Evolutionary conservation across 2,888 invertebrate species (phyloP).

Genomic region (Himalopsyche kuldschensis): DNA sequence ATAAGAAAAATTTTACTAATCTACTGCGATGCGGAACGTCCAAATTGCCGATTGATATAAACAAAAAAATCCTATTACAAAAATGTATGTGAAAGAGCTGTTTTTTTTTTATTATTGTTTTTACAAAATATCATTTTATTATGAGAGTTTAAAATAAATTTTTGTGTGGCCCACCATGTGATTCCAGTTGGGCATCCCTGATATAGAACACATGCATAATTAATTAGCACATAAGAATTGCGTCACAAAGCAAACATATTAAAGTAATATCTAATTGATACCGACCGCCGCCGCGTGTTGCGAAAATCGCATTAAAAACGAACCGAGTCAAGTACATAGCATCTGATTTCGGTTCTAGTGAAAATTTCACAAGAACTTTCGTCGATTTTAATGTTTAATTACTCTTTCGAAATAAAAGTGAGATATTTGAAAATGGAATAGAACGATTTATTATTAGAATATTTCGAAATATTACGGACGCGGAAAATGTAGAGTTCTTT

Average conservation of each 20-base stretch:
- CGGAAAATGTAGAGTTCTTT: not conserved
- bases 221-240: no score
- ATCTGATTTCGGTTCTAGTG: not conserved
- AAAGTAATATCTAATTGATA: not conserved
- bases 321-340: not conserved
- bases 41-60: no score
- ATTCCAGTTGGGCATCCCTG: no score
- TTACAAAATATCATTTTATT: no score
- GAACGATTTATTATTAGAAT: not conserved
- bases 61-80: no score
- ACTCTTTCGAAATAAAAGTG: not conserved
- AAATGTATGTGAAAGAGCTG: no score
- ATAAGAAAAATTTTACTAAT: no score
- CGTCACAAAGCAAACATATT: not conserved
- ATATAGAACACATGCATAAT: no score
- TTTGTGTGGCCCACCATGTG: no score
- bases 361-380: not conserved
- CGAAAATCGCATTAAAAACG: not conserved
- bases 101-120: no score
- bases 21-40: no score
- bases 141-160: no score
- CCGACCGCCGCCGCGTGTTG: not conserved
- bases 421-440: not conserved
- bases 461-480: not conserved
- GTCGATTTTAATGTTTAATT: not conserved